Evolutionary conservation across 2,797 vertebrate genomes (phyloP).

Genomic region (Mycteria americana): DNA sequence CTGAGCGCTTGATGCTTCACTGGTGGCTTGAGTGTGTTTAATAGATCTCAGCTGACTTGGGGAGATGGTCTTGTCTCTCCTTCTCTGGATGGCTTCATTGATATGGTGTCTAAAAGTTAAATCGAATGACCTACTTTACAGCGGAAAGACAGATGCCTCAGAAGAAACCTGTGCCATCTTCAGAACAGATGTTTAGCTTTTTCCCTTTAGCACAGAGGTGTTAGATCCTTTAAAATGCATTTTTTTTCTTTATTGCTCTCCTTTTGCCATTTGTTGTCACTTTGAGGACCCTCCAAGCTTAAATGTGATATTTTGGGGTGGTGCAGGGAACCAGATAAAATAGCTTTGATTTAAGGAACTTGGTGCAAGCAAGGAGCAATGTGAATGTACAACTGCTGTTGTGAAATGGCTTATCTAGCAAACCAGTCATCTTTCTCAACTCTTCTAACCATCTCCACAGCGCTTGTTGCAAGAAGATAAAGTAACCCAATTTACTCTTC

Average conservation of each 20-base stretch:
- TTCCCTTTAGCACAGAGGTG: constrained; percentile 25
- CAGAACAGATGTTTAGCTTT: constrained; percentile 47
- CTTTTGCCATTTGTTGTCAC: constrained; percentile 10
- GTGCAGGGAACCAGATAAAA: not conserved
- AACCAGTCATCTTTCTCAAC: not conserved
- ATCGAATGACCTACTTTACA: constrained; percentile 48
- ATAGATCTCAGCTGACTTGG: not conserved
- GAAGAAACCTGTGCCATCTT: constrained; percentile 25
- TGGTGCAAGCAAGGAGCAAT: not conserved
- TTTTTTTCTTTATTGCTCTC: constrained; percentile 6
- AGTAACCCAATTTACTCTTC: constrained; percentile 34
- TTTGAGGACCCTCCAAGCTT: not conserved
- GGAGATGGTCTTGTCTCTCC: not conserved
- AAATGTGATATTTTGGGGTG: not conserved
- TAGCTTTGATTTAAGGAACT: not conserved
- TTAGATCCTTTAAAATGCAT: not conserved
- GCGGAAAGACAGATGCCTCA: constrained; percentile 34
- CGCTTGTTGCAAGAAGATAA: constrained; percentile 21
- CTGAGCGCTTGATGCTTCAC: constrained; percentile 5
- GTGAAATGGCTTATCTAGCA: not conserved
- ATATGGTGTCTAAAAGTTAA: constrained; percentile 25
- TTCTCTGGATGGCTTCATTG: not conserved
- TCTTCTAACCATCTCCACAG: not conserved
- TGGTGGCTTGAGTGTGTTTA: not conserved
- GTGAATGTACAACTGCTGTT: not conserved